phyloP scores from a whole-genome alignment of 2,888 invertebrate species.

The Agrenia bidenticulata region DNA sequence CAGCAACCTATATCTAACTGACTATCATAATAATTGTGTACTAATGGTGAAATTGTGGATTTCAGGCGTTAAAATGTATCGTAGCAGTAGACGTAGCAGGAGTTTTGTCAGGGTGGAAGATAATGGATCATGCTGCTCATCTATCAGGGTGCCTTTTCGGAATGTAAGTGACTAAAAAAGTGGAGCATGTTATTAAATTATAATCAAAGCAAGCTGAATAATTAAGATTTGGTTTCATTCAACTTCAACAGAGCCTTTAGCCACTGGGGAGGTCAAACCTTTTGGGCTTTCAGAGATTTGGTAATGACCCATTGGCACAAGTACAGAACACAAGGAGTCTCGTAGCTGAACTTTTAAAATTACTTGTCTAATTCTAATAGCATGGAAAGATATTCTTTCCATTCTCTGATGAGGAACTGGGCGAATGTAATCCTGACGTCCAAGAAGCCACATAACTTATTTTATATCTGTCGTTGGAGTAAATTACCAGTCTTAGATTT shows the following conservation, averaged over 20 bases:
- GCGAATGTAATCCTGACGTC: no score
- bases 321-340: slow-evolving; percentile 31
- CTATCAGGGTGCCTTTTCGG: slow-evolving; percentile 91
- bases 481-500: no score
- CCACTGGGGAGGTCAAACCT: slow-evolving; percentile 40
- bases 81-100: slow-evolving; percentile 83
- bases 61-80: slow-evolving; percentile 81
- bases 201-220: no score
- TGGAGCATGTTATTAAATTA: no score
- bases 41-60: slow-evolving; percentile 3
- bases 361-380: no score
- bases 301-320: slow-evolving; percentile 47
- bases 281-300: slow-evolving; percentile 44
- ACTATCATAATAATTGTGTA: neutral
- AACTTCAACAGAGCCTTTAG: slow-evolving; percentile 45
- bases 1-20: neutral
- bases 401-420: no score
- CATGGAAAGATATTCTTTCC: no score
- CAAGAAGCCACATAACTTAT: no score
- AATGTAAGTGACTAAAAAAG: slow-evolving; percentile 65
- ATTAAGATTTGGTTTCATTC: no score
- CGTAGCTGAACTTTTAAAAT: no score
- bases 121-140: slow-evolving; percentile 99
- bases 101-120: slow-evolving; percentile 79
- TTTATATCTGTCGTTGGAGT: no score